Conservation (phyloP, 2,797 vertebrate species). For the Sebastes jordani region DNA sequence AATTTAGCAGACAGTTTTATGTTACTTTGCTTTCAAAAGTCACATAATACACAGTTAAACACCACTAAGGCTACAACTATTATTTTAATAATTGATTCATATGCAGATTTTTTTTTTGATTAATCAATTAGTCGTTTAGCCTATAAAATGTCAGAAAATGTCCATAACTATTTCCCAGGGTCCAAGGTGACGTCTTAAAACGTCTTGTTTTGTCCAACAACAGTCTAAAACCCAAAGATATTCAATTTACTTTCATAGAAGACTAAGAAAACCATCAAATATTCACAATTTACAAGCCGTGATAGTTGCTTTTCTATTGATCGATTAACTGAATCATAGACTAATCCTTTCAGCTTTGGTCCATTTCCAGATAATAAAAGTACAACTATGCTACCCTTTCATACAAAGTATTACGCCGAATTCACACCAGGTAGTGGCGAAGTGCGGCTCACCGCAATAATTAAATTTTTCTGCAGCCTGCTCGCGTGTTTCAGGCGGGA, state of each 20-base stretch:
- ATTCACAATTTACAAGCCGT: not conserved
- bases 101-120: not conserved
- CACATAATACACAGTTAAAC: not conserved
- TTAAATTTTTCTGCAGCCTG: no score
- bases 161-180: not conserved
- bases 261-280: not conserved
- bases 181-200: not conserved
- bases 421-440: rapidly evolving
- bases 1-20: not conserved
- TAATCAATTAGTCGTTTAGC: not conserved
- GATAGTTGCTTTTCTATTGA: not conserved
- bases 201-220: not conserved
- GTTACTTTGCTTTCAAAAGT: not conserved
- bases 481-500: no score
- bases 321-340: not conserved
- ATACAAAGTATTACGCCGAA: not conserved
- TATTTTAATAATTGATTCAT: not conserved
- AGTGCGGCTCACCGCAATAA: no score
- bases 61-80: not conserved
- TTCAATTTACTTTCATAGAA: not conserved
- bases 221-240: not conserved
- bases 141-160: not conserved
- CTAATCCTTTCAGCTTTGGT: not conserved
- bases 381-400: not conserved
- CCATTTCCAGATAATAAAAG: not conserved